Conservation (phyloP, 2,888 invertebrate species). For the Parnassius smintheus region DNA sequence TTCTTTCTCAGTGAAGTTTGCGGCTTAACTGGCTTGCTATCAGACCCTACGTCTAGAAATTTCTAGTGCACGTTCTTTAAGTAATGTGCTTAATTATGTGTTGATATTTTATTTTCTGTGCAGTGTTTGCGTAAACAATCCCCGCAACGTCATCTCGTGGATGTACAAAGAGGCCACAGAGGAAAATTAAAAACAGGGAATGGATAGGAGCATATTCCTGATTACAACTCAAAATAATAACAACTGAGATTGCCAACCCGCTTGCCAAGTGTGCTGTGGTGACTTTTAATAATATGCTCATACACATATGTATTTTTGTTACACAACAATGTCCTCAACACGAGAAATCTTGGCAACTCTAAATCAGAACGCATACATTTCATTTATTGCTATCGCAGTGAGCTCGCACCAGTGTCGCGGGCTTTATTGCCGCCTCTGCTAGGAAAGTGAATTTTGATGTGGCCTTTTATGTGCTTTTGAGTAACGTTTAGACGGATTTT, state of each 20-base stretch:
- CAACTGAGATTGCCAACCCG: too few species aligned
- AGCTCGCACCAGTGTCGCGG: conserved; percentile 40
- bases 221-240: not conserved
- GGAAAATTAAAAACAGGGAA: too few species aligned
- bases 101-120: not conserved
- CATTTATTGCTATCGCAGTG: conserved; percentile 38
- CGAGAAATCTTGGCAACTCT: too few species aligned
- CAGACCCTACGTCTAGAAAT: conserved; percentile 27
- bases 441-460: conserved; percentile 74
- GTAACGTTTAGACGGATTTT: conserved; percentile 48
- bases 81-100: too few species aligned
- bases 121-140: too few species aligned
- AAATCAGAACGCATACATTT: conserved; percentile 36
- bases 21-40: conserved; percentile 12
- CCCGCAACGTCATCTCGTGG: too few species aligned
- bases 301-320: too few species aligned
- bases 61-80: not conserved
- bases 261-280: too few species aligned
- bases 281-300: too few species aligned
- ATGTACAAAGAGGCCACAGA: too few species aligned
- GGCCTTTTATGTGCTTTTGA: conserved; percentile 58
- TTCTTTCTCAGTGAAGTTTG: conserved; percentile 4
- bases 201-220: too few species aligned
- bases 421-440: conserved; percentile 56
- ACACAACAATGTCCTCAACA: not conserved